Evolutionary conservation across 2,888 invertebrate species (phyloP).

Genomic region (Tetropium fuscum): DNA sequence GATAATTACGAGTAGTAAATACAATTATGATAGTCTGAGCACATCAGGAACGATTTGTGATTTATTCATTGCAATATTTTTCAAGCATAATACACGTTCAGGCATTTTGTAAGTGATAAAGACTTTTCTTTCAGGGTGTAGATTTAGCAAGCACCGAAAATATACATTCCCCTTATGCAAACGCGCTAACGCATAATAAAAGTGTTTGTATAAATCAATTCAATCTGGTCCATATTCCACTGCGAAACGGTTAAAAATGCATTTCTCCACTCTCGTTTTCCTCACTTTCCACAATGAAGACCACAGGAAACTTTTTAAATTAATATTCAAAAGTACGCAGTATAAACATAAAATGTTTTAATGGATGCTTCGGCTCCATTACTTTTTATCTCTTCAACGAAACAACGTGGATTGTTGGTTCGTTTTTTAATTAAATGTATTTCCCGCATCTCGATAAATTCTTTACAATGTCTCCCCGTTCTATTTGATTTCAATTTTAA

Average conservation of each 20-base stretch:
- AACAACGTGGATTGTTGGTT: conserved; percentile 16
- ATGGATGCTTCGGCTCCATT: conserved; percentile 13
- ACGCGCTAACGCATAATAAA: conserved; percentile 29
- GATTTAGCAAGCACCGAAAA: not conserved
- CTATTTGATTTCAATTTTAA: conserved; percentile 16
- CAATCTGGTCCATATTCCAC: conserved; percentile 26
- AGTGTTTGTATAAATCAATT: conserved; percentile 41
- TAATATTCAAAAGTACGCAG: conserved; percentile 30
- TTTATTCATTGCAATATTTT: too few relatives aligned
- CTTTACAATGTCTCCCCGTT: conserved; percentile 11
- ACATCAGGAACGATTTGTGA: too few relatives aligned
- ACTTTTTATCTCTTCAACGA: conserved; percentile 24
- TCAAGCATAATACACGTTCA: too few relatives aligned
- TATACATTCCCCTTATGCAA: conserved; percentile 14
- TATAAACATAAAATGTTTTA: conserved; percentile 23
- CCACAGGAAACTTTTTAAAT: conserved; percentile 17
- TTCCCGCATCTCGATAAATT: conserved; percentile 19
- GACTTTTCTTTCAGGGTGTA: too few relatives aligned
- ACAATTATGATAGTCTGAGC: too few relatives aligned
- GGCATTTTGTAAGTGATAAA: too few relatives aligned
- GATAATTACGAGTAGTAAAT: too few relatives aligned
- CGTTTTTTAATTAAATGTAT: conserved; percentile 26
- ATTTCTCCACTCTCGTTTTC: conserved; percentile 33
- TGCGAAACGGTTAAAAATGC: conserved; percentile 40
- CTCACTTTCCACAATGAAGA: conserved; percentile 34